phyloP scores from a whole-genome alignment of 1,140 invertebrate genomes.

The Penaeus japonicus region DNA sequence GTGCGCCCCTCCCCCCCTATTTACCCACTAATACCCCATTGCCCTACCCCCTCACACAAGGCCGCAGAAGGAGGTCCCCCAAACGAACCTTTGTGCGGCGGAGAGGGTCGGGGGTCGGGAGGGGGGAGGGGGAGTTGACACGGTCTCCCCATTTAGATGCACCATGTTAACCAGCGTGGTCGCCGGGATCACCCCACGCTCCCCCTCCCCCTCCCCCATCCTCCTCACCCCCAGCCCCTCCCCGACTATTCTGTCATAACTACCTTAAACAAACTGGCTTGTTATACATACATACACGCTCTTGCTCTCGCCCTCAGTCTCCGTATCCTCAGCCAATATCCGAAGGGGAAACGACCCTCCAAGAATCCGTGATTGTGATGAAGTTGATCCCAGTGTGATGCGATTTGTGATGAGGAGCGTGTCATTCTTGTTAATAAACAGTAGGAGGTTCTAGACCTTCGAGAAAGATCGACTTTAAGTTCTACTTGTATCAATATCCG shows the following conservation, averaged over 20 bases:
- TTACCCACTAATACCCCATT: background rate
- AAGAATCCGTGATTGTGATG: no score
- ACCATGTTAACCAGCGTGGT: conserved; percentile 14
- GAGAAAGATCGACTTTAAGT: no score
- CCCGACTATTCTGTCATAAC: background rate
- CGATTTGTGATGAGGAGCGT: no score
- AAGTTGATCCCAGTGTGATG: no score
- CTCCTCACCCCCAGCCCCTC: background rate
- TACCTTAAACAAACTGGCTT: background rate
- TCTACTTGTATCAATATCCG: no score
- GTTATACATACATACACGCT: background rate
- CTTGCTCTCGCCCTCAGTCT: background rate
- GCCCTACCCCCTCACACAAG: background rate
- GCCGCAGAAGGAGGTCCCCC: background rate
- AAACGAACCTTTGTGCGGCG: background rate
- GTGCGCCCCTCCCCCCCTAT: background rate
- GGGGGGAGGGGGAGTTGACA: background rate
- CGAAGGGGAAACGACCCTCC: no score
- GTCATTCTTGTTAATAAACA: no score
- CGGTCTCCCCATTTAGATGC: conserved; percentile 6
- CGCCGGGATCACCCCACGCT: background rate
- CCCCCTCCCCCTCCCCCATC: background rate
- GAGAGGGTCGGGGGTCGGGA: background rate
- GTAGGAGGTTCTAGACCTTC: no score
- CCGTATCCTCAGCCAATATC: no score